Base-by-base conservation (phyloP, 2,888 invertebrate genomes). In the Cheilosia impressa region DNA sequence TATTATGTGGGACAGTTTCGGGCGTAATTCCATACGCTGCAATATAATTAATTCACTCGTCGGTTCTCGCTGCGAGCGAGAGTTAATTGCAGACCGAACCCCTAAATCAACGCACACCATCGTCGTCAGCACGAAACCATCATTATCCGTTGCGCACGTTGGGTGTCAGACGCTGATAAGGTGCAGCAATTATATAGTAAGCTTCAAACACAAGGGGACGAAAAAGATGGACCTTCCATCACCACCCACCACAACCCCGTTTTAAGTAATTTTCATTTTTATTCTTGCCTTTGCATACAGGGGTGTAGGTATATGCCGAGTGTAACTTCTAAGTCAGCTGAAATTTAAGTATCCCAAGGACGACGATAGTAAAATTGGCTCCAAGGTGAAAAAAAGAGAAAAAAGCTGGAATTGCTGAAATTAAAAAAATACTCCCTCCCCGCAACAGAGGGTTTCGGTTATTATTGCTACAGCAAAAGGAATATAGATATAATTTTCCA, bases 161-260 rank as follows among this genome's bases (percentile, higher is more conserved):
- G 78, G 50, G 62, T 71, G 69, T 78, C 78, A 58, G 55, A 15
- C 71, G 10, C 78, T 71, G 71, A 79, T 79, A 79, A 77, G 68
- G 62, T 68, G 77, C 69, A 77, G 62, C 77, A 77, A 69, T 77
- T 62, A 77, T 60, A 38, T 13, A 38, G 62, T 62, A 58, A 62
- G 38, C 55, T 55, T 60, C 34, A 45, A 34, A 24, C 4, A 7
- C 60, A 38, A 79, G 57, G 19, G 55, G 57, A 41, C 24, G 27
- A 13, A 41, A 41, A 52, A 38, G 45, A 58, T 52, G 24, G 60
- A 68, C 53, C 5, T 19, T 45, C n/a, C 15, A 17, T 4, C 47
- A 15, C 19, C 57, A n/a, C 27, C 19, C 24, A 15, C 15, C 27
- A 15, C 15, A 22, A 34, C 24, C 6, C 13, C 55, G 53, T 27